Percentiles rank a stretch among this genome's conserved stretches.
These are phyloP conservation scores for Heteromyza rotundicornis DNA, from an alignment of 2,888 invertebrate species.

Conservation along the genomic window DNA sequence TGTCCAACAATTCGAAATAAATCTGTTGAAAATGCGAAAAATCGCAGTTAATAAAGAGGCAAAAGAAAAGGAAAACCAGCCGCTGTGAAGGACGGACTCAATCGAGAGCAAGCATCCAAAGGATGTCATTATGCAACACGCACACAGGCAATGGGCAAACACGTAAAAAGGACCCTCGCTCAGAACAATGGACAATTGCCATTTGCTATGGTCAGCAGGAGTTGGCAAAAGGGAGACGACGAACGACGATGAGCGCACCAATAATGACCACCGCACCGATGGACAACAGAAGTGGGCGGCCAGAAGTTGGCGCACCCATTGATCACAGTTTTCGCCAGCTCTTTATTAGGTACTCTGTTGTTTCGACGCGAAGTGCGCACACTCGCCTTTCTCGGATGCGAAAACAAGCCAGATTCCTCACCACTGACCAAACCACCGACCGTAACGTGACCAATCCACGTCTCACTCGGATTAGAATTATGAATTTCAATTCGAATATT, in stretches of 20 bases:
- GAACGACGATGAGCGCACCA: slow-evolving; percentile 2
- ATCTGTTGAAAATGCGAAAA: slow-evolving; percentile 13
- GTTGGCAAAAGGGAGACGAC: neutral
- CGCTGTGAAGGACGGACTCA: neutral
- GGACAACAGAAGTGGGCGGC: neutral
- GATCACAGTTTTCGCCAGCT: neutral
- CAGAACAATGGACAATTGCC: slow-evolving; percentile 15
- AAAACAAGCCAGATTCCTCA: no score
- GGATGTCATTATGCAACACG: slow-evolving; percentile 29
- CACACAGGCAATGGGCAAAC: slow-evolving; percentile 25
- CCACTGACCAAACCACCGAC: slow-evolving; percentile 11
- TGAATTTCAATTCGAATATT: neutral
- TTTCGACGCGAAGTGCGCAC: neutral
- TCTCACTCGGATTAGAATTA: slow-evolving; percentile 17
- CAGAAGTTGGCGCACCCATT: neutral
- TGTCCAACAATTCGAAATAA: neutral
- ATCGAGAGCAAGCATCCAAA: slow-evolving; percentile 12
- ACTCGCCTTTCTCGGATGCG: no score
- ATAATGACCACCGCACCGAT: slow-evolving; percentile 15
- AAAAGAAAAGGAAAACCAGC: neutral
- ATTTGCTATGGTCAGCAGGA: slow-evolving; percentile 29
- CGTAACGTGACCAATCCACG: slow-evolving; percentile 15
- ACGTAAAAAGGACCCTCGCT: slow-evolving; percentile 14
- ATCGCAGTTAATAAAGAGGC: slow-evolving; percentile 3
- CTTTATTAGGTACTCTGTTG: neutral